Base-by-base conservation (phyloP, 1,140 invertebrate genomes). In the Caerostris darwini region DNA sequence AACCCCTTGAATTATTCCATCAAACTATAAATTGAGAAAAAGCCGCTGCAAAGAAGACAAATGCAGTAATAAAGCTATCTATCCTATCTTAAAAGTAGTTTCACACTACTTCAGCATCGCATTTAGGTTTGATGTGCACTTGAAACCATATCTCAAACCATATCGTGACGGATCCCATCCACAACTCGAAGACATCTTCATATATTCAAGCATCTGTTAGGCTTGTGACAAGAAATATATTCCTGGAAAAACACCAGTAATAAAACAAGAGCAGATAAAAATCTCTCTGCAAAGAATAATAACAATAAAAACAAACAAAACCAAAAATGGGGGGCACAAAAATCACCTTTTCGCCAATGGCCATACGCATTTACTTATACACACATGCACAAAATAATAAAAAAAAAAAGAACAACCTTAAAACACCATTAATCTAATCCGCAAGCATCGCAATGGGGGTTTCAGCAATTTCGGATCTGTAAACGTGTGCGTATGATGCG, bases 351-450 rank as follows among this genome's bases (percentile, higher is more conserved):
- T 5, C 83, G 12, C 83, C 83, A 85, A 85, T 85, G 56, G 83
- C 56, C 12, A 8, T 50, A 10, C 86, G 10, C 86, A 88, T 88
- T 88, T 88, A 88, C 86, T 88, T 88, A 88, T 64, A 61, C 59
- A 88, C 86, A 88, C 86, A 64, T 64, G 59, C 86, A 50, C 7
- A 14, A 19, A 57, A 14, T n/a, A 67, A n/a, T 4, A 17, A 8
- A n/a, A 67, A 17, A 19, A 85, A 90, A 67, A 56, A 90, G 56
- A 19, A 90, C 14, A 90, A 56, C 67, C 56, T 85, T 85, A 56
- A 59, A 91, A 82, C 17, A 19, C 50, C 90, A 92, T 92, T 92
- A 92, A 92, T 92, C 90, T 92, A 92, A 92, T 92, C 90, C 90
- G 50, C 64, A 85, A 85, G 19, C 90, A 92, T 92, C 90, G 77